phyloP scores from a whole-genome alignment of 2,113 vertebrate species.

The Chiloscyllium plagiosum region DNA sequence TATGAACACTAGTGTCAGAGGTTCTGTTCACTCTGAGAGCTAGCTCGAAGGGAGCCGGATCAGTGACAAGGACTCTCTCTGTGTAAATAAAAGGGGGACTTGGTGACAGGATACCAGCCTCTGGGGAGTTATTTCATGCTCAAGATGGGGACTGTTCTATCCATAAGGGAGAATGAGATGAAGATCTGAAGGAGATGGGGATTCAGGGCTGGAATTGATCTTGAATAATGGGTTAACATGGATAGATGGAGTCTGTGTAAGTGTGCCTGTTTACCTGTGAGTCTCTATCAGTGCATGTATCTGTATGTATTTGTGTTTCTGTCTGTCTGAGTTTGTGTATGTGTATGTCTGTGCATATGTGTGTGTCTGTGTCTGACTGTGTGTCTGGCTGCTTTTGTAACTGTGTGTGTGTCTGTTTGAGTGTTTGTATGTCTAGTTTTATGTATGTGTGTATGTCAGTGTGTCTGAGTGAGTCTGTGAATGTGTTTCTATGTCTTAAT shows the following conservation, averaged over 20 bases:
- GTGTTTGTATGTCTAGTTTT: not conserved
- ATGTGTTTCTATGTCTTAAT: no score
- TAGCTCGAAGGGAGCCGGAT: no score
- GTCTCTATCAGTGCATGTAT: not conserved
- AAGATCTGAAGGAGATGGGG: not conserved
- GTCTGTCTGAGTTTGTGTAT: not conserved
- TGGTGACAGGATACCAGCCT: no score
- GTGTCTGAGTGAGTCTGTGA: not conserved
- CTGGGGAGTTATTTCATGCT: no score
- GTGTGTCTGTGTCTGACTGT: not conserved
- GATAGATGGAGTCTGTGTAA: not conserved
- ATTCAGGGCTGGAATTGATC: not conserved
- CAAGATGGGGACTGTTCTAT: not conserved
- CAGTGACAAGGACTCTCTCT: no score
- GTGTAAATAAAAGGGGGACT: no score
- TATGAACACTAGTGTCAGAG: no score
- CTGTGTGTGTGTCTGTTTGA: not conserved
- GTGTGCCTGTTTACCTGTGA: not conserved
- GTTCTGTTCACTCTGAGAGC: no score
- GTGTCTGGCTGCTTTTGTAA: no score
- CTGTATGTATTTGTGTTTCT: not conserved
- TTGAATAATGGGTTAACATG: not conserved
- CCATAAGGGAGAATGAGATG: not conserved
- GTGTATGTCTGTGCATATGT: not conserved
- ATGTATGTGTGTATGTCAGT: not conserved